phyloP scores from a whole-genome alignment of 2,797 vertebrate genomes.

The Peromyscus nudipes region DNA sequence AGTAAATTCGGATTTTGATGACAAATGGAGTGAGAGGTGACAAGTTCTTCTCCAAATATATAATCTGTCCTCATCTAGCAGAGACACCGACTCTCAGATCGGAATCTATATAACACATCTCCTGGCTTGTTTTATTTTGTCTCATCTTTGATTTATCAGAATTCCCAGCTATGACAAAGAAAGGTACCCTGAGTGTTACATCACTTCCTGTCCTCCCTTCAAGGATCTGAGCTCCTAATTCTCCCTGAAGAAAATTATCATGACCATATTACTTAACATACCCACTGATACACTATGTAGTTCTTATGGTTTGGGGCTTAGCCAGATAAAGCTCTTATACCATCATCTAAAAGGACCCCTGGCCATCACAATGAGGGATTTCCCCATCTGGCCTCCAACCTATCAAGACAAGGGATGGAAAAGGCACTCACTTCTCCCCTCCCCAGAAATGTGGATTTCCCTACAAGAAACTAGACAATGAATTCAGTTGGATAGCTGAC shows the following conservation, averaged over 20 bases:
- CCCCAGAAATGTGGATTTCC: constrained; percentile 13
- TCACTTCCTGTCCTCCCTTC: neutral
- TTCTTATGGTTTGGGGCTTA: neutral
- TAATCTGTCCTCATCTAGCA: neutral
- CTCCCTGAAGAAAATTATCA: neutral
- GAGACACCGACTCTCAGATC: neutral
- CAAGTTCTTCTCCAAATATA: neutral
- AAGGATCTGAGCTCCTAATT: neutral
- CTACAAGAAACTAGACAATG: neutral
- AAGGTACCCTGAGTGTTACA: neutral
- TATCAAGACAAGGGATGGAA: neutral
- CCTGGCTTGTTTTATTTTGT: neutral
- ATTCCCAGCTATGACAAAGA: neutral
- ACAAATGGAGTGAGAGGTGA: neutral
- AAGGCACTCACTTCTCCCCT: neutral
- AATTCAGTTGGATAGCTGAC: neutral
- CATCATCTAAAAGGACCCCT: neutral
- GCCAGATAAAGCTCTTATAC: neutral
- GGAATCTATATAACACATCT: neutral
- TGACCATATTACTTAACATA: neutral
- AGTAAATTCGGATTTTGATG: constrained; percentile 33
- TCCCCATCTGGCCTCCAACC: neutral
- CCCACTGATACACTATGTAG: neutral
- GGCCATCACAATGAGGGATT: no score
- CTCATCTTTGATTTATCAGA: neutral